Percentiles rank a stretch among this genome's conserved stretches.
Evolutionary conservation across 2,888 invertebrate genomes (phyloP).

Genomic region (Doris montereyensis): DNA sequence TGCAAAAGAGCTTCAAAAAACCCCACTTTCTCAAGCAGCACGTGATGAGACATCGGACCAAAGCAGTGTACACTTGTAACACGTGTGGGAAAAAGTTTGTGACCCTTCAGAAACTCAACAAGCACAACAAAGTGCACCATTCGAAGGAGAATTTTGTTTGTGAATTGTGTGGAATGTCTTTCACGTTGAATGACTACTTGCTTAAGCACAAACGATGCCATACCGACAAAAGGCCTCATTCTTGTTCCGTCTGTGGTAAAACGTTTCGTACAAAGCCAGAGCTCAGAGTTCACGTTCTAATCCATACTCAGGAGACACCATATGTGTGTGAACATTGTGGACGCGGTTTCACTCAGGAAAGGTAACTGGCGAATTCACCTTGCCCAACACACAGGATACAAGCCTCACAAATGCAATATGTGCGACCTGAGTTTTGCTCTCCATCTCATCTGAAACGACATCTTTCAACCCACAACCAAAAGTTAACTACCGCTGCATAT

Average conservation of each 20-base stretch:
- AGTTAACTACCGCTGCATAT: conserved; percentile 38
- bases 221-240: conserved; percentile 37
- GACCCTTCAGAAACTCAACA: conserved; percentile 41
- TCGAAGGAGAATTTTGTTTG: conserved; percentile 34
- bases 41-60: conserved; percentile 36
- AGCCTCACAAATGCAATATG: conserved; percentile 38
- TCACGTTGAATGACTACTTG: conserved; percentile 39
- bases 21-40: conserved; percentile 39
- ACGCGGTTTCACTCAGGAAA: conserved; percentile 40
- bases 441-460: conserved; percentile 37
- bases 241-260: conserved; percentile 37
- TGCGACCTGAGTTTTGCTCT: conserved; percentile 40
- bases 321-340: conserved; percentile 35
- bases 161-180: conserved; percentile 39
- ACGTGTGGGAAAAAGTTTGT: conserved; percentile 39
- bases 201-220: conserved; percentile 39
- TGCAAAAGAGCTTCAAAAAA: conserved; percentile 39
- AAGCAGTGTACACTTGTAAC: conserved; percentile 39
- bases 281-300: conserved; percentile 37
- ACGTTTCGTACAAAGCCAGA: conserved; percentile 40
- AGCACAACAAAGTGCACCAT: conserved; percentile 40
- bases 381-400: conserved; percentile 39
- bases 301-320: conserved; percentile 40
- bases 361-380: conserved; percentile 40
- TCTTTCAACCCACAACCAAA: conserved; percentile 37